These are phyloP conservation scores for Drosophila lacertosa DNA, from an alignment of 1,140 invertebrate species.

Conservation along the genomic window DNA sequence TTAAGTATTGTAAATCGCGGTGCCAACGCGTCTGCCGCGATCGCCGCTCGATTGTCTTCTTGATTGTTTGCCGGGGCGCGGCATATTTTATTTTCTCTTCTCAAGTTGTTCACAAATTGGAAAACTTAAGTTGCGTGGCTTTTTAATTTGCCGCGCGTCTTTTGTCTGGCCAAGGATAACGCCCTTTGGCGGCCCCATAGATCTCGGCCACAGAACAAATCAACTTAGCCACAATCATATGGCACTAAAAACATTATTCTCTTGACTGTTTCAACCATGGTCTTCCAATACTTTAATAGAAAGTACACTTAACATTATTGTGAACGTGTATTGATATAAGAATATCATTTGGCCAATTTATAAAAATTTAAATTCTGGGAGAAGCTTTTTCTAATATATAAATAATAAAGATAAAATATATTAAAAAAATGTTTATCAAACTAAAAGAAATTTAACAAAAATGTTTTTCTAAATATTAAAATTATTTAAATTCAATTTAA, in stretches of 20 bases:
- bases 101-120: slow-evolving; percentile 49
- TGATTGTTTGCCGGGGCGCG: slow-evolving; percentile 35
- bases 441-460: too few species aligned
- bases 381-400: too few species aligned
- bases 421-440: too few species aligned
- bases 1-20: slow-evolving; percentile 55
- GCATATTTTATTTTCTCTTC: slow-evolving; percentile 43
- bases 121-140: slow-evolving; percentile 53
- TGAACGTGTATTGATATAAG: too few species aligned
- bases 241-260: not conserved
- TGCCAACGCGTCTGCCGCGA: slow-evolving; percentile 68
- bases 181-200: slow-evolving; percentile 50
- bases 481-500: too few species aligned
- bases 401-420: too few species aligned
- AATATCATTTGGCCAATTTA: too few species aligned
- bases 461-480: too few species aligned
- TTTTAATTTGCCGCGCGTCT: slow-evolving; percentile 54
- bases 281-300: not conserved
- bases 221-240: slow-evolving; percentile 11
- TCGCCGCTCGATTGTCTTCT: slow-evolving; percentile 47
- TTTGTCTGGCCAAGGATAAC: slow-evolving; percentile 54
- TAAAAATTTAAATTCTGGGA: too few species aligned
- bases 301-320: too few species aligned
- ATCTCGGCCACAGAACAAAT: slow-evolving; percentile 34
- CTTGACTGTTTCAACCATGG: not conserved